Evolutionary conservation across 2,888 invertebrate species (phyloP).

Genomic region (Phragmatobia fuliginosa): DNA sequence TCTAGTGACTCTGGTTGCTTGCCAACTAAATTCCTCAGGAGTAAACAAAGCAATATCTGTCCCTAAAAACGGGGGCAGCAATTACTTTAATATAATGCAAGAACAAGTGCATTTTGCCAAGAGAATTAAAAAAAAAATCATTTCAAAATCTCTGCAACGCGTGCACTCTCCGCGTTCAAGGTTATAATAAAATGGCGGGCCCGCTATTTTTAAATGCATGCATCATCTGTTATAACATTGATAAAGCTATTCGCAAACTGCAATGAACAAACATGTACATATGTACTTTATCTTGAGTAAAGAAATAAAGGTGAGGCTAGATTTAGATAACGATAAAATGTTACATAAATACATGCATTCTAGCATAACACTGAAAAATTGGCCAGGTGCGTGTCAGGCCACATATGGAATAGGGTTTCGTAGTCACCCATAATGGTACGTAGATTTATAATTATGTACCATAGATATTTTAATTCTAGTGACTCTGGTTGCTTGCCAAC

Average conservation of each 20-base stretch:
- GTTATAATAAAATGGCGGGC: slow-evolving; percentile 22
- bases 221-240: slow-evolving; percentile 28
- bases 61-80: neutral
- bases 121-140: slow-evolving; percentile 15
- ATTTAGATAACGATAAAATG: neutral
- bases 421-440: too few relatives aligned
- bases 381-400: too few relatives aligned
- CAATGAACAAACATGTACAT: slow-evolving; percentile 24
- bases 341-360: too few relatives aligned
- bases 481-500: neutral
- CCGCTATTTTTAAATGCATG: slow-evolving; percentile 28
- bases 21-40: neutral
- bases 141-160: slow-evolving; percentile 27
- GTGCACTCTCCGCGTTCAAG: slow-evolving; percentile 18
- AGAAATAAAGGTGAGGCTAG: neutral
- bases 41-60: slow-evolving; percentile 3
- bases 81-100: neutral
- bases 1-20: neutral
- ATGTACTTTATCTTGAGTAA: neutral
- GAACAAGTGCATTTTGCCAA: neutral
- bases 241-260: slow-evolving; percentile 33
- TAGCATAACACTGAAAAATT: too few relatives aligned
- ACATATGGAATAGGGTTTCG: too few relatives aligned
- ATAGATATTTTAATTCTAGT: neutral
- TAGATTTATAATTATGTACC: too few relatives aligned